These are phyloP conservation scores for Ypsolopha scabrella DNA, from an alignment of 2,888 invertebrate genomes.

Conservation along the genomic window DNA sequence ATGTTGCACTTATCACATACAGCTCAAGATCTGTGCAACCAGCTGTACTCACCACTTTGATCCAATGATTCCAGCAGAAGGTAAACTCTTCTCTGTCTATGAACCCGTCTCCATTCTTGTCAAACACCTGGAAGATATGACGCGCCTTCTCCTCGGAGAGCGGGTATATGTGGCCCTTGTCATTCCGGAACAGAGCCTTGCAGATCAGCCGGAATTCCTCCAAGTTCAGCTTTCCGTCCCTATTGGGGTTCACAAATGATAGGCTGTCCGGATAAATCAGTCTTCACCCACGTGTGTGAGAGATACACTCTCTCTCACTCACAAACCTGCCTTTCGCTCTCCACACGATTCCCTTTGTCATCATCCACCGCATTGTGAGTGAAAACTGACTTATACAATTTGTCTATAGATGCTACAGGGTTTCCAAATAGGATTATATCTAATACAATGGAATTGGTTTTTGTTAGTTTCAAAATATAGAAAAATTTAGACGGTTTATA, in stretches of 20 bases:
- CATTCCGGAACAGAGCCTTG: conserved; percentile 88
- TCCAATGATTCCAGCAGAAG: conserved; percentile 92
- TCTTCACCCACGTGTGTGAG: too few relatives aligned
- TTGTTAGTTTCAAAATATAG: not conserved
- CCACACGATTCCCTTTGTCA: too few relatives aligned
- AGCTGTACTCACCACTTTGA: conserved; percentile 78
- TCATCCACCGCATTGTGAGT: too few relatives aligned
- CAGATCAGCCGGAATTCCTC: conserved; percentile 86
- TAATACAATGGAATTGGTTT: not conserved
- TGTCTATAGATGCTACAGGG: too few relatives aligned
- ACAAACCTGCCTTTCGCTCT: too few relatives aligned
- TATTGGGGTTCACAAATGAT: conserved; percentile 25
- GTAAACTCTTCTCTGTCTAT: conserved; percentile 87
- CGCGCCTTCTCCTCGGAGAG: conserved; percentile 77
- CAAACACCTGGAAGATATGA: conserved; percentile 86
- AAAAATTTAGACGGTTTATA: too few relatives aligned
- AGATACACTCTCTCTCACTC: too few relatives aligned
- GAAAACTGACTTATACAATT: too few relatives aligned
- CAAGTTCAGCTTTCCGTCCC: conserved; percentile 82
- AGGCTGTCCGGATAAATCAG: too few relatives aligned
- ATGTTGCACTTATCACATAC: too few relatives aligned
- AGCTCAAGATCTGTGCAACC: too few relatives aligned
- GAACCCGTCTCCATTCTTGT: conserved; percentile 79
- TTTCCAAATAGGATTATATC: too few relatives aligned
- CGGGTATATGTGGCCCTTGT: conserved; percentile 85